Base-by-base conservation (phyloP, 2,888 invertebrate species). In the Tetramorium bicarinatum region DNA sequence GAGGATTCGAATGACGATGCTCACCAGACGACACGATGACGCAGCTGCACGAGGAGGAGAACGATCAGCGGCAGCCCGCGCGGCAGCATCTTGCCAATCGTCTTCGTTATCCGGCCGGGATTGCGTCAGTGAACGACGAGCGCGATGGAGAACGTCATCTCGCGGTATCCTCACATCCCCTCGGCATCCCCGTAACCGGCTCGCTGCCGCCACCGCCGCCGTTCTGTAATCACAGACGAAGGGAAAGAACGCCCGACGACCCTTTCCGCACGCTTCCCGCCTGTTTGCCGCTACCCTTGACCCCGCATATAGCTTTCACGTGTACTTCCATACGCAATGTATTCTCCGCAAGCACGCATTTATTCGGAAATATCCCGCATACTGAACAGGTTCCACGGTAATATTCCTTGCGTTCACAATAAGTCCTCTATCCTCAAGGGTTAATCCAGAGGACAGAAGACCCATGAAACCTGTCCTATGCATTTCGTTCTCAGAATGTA, bases 91-190 rank as follows among this genome's bases (percentile, higher is more conserved):
- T 90, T 92, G 91, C 87, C 88, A 87, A 88, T 84, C 87, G 89
- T 91, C 89, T 89, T 89, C 83, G 84, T 80, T 72, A 86, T 87
- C 87, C 85, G 87, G 85, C 74, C 86, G 87, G 89, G 84, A 87
- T 92, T 89, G 88, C 90, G 91, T 93, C 93, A 93, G 91, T 59
- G 18, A 71, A 80, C 91, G 89, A 87, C 77, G 77, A 77, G 25
- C 25, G 89, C 89, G 89, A 88, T 89, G 90, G 90, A 92, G 91
- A 90, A 91, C 91, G 92, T 93, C 93, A 92, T 92, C 92, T 92
- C 87, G 87, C 72, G 87, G 85, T 88, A 84, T 87, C 87, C 82
- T 88, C 83, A 91, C 89, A 89, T 71, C 56, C 72, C 84, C 91
- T 90, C 89, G 90, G 84, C 91, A 92, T 92, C 87, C 47, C 72